Percentiles rank a stretch among this genome's conserved stretches.
These are phyloP conservation scores for Cyclophora punctaria DNA, from an alignment of 2,888 invertebrate genomes.

Conservation along the genomic window DNA sequence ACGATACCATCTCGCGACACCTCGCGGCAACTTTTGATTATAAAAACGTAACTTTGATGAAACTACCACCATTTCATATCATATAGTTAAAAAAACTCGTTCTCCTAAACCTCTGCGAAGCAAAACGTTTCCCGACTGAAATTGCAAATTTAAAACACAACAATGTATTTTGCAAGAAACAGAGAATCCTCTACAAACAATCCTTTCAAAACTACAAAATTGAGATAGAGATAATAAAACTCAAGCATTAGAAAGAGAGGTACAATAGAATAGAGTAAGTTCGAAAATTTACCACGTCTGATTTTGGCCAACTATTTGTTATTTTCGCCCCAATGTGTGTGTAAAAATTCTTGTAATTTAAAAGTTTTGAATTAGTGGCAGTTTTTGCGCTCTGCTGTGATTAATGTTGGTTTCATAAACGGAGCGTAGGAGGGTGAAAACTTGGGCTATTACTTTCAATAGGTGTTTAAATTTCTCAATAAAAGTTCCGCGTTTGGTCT, in stretches of 20 bases:
- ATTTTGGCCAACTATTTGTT: slow-evolving; percentile 33
- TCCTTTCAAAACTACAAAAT: slow-evolving; percentile 9
- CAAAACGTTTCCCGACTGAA: no score
- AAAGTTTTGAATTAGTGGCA: slow-evolving; percentile 38
- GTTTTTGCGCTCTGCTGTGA: slow-evolving; percentile 36
- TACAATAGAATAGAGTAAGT: slow-evolving; percentile 37
- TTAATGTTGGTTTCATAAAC: slow-evolving; percentile 36
- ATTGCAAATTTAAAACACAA: slow-evolving; percentile 14
- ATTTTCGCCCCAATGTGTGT: slow-evolving; percentile 28
- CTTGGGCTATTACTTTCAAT: slow-evolving; percentile 55
- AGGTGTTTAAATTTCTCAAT: slow-evolving; percentile 59
- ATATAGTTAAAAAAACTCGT: slow-evolving; percentile 1
- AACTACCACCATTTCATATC: background rate
- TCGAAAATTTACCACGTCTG: slow-evolving; percentile 40
- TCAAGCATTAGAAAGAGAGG: no score
- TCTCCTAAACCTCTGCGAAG: background rate
- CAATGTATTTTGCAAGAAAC: slow-evolving; percentile 10
- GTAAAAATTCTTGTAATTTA: slow-evolving; percentile 40
- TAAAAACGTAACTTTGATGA: slow-evolving; percentile 6
- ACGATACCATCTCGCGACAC: slow-evolving; percentile 10
- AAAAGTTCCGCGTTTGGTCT: slow-evolving; percentile 41
- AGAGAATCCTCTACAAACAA: slow-evolving; percentile 1
- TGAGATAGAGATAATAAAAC: slow-evolving; percentile 5
- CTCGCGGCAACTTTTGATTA: slow-evolving; percentile 11
- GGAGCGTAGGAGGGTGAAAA: slow-evolving; percentile 24